Percentiles rank a stretch among this genome's conserved stretches.
These are phyloP conservation scores for Empidonax traillii DNA, from an alignment of 2,113 vertebrate genomes.

Conservation along the genomic window DNA sequence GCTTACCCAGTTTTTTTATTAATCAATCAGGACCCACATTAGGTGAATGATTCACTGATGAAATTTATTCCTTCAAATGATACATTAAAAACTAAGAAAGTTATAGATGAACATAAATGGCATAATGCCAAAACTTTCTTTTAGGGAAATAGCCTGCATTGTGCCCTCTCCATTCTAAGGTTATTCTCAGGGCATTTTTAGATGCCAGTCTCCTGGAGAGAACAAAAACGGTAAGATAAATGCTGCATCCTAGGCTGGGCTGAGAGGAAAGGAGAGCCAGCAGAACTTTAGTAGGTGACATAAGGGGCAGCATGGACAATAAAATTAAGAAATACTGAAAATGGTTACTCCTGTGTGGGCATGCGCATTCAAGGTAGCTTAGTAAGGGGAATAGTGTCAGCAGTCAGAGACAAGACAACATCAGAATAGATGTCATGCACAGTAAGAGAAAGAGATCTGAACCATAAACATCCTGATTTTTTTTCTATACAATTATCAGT, in stretches of 20 bases:
- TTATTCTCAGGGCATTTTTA: background rate
- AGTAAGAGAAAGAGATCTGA: constrained; percentile 14
- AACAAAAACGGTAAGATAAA: background rate
- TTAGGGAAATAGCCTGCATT: background rate
- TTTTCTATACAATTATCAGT: constrained; percentile 55
- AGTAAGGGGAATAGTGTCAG: background rate
- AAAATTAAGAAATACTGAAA: background rate
- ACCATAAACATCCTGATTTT: constrained; percentile 16
- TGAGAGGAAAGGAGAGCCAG: background rate
- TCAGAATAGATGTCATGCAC: background rate
- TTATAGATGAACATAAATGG: background rate
- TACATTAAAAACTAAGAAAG: background rate
- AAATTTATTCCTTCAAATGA: background rate
- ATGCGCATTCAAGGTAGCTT: background rate
- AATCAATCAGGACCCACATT: background rate
- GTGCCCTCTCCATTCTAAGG: background rate
- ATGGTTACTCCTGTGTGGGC: background rate
- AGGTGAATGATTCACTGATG: background rate
- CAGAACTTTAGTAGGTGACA: background rate
- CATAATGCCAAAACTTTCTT: background rate
- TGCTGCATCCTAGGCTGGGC: background rate
- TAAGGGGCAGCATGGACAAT: background rate
- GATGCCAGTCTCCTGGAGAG: background rate
- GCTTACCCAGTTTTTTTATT: background rate
- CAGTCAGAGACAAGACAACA: background rate